phyloP scores from a whole-genome alignment of 2,113 vertebrate species.

The Chauna torquata region DNA sequence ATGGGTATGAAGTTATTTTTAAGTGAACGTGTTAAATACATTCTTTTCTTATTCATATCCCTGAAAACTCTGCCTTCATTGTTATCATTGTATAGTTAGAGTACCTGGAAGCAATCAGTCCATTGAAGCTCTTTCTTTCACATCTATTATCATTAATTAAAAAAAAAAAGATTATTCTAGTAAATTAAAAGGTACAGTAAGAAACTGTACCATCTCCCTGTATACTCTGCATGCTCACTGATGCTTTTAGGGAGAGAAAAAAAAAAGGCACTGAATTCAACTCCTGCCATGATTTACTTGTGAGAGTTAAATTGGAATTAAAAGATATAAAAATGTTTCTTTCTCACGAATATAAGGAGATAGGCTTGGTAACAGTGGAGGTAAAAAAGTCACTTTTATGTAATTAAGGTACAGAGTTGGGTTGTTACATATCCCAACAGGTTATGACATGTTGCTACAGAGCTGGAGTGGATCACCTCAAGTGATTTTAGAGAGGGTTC shows the following conservation, averaged over 20 bases:
- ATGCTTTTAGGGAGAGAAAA: background rate
- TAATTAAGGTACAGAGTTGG: background rate
- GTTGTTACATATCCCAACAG: background rate
- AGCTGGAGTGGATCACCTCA: background rate
- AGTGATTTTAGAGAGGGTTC: background rate
- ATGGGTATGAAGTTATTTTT: background rate
- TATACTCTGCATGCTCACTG: background rate
- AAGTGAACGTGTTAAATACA: background rate
- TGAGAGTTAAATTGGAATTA: background rate
- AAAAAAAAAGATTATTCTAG: background rate
- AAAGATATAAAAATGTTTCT: background rate
- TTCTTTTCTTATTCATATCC: background rate
- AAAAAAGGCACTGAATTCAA: background rate
- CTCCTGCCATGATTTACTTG: background rate
- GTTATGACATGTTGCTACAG: background rate
- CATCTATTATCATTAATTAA: background rate
- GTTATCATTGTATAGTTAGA: background rate
- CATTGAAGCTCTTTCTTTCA: slow-evolving; percentile 11
- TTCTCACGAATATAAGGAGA: background rate
- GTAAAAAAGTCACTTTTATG: background rate
- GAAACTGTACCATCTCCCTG: background rate
- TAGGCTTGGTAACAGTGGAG: background rate
- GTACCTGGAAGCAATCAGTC: background rate
- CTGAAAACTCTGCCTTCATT: background rate
- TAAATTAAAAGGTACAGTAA: background rate